These are phyloP conservation scores for Diaphora mendica DNA, from an alignment of 2,888 invertebrate species.

Conservation along the genomic window DNA sequence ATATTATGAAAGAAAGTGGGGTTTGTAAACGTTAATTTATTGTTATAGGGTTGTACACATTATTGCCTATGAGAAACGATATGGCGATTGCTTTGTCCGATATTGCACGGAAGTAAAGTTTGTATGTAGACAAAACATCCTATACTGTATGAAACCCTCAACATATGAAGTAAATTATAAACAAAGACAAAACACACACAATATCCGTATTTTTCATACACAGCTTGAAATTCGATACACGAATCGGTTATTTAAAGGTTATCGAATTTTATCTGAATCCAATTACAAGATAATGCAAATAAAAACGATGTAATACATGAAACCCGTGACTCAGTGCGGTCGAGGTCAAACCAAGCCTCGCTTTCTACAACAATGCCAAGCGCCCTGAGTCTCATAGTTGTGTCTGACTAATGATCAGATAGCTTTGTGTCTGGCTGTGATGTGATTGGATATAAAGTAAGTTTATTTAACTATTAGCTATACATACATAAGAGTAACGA, in stretches of 20 bases:
- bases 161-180: background rate
- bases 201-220: background rate
- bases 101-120: background rate
- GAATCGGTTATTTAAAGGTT: conserved; percentile 8
- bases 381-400: conserved; percentile 52
- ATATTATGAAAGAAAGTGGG: background rate
- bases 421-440: conserved; percentile 33
- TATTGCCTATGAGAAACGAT: background rate
- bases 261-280: conserved; percentile 31
- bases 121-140: conserved; percentile 8
- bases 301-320: conserved; percentile 49
- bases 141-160: conserved; percentile 1
- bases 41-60: background rate
- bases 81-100: background rate
- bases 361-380: conserved; percentile 67
- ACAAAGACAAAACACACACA: background rate
- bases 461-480: background rate
- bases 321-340: conserved; percentile 57
- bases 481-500: no score
- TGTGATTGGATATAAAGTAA: conserved; percentile 6
- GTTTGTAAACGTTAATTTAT: background rate
- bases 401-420: conserved; percentile 59
- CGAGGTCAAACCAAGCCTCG: conserved; percentile 62
- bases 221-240: background rate
- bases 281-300: conserved; percentile 42